phyloP scores from a whole-genome alignment of 2,113 vertebrate genomes.

The Etia nguti region DNA sequence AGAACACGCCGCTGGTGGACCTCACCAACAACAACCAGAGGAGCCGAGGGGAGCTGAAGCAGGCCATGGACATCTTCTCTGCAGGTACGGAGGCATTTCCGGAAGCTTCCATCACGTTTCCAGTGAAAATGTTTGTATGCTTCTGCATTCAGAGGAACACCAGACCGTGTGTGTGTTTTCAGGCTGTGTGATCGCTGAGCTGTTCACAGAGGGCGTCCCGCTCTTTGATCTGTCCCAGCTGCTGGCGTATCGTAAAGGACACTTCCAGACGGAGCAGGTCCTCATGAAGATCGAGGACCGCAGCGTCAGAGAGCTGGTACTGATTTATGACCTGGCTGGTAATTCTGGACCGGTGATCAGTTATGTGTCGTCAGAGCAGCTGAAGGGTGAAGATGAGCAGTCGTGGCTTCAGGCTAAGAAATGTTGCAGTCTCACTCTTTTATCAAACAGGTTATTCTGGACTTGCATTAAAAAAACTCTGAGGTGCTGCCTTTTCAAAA shows the following conservation, averaged over 20 bases:
- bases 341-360: neutral
- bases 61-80: slow-evolving; percentile 98
- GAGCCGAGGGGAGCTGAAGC: slow-evolving; percentile 87
- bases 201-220: slow-evolving; percentile 95
- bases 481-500: neutral
- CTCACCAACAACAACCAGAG: slow-evolving; percentile 90
- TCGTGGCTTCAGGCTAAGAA: neutral
- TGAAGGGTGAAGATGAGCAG: neutral
- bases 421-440: neutral
- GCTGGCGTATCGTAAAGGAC: slow-evolving; percentile 92
- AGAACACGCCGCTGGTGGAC: slow-evolving; percentile 92
- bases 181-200: slow-evolving; percentile 96
- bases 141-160: neutral
- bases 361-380: neutral
- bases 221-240: slow-evolving; percentile 96
- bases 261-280: slow-evolving; percentile 91
- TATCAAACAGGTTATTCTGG: neutral
- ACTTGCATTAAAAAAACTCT: neutral
- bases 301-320: slow-evolving; percentile 90
- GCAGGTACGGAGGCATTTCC: slow-evolving; percentile 73
- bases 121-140: neutral
- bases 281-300: slow-evolving; percentile 91
- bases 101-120: neutral
- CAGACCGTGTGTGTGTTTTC: neutral
- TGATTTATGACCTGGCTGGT: neutral